Conservation (phyloP, 2,888 invertebrate species). For the Idaea biselata region DNA sequence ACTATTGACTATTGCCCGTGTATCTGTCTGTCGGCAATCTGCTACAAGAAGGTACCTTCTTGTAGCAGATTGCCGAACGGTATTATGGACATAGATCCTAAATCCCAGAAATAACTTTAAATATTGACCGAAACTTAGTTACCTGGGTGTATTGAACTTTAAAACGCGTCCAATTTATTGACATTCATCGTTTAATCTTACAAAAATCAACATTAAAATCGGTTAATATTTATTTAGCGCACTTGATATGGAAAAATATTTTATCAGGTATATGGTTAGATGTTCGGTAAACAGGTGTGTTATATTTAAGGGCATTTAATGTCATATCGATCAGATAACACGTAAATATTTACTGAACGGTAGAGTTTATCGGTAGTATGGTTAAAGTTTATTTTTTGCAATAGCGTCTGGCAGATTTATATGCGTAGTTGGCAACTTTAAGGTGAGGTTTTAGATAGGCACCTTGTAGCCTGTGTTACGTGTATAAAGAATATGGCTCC, state of each 20-base stretch:
- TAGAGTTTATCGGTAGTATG: not conserved
- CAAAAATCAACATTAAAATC: constrained; percentile 67
- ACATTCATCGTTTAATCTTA: constrained; percentile 60
- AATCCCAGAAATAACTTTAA: constrained; percentile 29
- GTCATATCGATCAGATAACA: constrained; percentile 27
- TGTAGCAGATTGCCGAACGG: not conserved
- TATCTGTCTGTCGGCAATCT: no score
- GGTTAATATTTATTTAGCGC: constrained; percentile 59
- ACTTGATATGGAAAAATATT: constrained; percentile 71
- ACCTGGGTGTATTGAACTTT: constrained; percentile 57
- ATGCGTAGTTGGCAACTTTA: no score
- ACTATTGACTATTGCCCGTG: no score
- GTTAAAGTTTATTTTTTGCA: not conserved
- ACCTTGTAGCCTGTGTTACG: no score
- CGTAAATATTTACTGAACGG: not conserved
- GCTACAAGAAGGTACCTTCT: no score
- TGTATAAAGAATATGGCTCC: no score
- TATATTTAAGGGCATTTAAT: constrained; percentile 38
- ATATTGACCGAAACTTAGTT: constrained; percentile 49
- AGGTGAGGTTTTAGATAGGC: no score
- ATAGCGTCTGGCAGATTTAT: not conserved
- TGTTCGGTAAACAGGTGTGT: constrained; percentile 62
- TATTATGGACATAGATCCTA: not conserved
- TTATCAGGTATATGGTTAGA: constrained; percentile 48
- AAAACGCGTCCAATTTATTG: constrained; percentile 39